These are phyloP conservation scores for Sitodiplosis mosellana DNA, from an alignment of 1,140 invertebrate species.

Conservation along the genomic window DNA sequence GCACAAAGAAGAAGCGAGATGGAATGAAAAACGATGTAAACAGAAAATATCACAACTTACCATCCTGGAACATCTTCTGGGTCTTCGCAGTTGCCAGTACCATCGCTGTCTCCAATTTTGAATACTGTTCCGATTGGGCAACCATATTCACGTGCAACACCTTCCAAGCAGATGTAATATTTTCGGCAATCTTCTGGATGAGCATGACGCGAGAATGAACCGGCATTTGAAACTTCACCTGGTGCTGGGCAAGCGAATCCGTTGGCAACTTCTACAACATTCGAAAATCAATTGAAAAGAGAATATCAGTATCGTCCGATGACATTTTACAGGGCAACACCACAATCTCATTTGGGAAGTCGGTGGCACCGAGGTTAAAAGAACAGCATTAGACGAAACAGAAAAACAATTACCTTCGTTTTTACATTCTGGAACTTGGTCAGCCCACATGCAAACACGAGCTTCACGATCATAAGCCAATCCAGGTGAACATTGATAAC, in stretches of 20 bases:
- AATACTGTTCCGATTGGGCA: constrained; percentile 90
- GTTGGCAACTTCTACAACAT: constrained; percentile 59
- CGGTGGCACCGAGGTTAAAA: background rate
- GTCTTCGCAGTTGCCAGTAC: constrained; percentile 79
- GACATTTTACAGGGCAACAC: too few species aligned
- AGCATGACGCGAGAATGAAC: constrained; percentile 83
- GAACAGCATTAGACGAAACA: background rate
- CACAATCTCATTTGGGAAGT: background rate
- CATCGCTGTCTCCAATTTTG: constrained; percentile 78
- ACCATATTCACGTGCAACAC: constrained; percentile 77
- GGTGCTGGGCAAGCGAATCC: constrained; percentile 75
- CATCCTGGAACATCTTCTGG: constrained; percentile 87
- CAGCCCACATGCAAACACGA: constrained; percentile 87
- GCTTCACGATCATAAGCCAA: constrained; percentile 82
- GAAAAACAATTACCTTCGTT: constrained; percentile 43
- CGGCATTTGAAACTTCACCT: constrained; percentile 57
- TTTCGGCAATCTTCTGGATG: constrained; percentile 90
- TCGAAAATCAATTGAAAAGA: background rate
- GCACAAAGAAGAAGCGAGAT: background rate
- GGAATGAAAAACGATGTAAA: background rate
- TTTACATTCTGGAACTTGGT: constrained; percentile 80
- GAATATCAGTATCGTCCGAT: too few species aligned
- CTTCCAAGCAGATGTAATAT: constrained; percentile 85
- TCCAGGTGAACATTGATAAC: constrained; percentile 86
- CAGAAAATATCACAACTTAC: constrained; percentile 39